Conservation (phyloP, 2,113 vertebrate species). For the Tringa solitaria region DNA sequence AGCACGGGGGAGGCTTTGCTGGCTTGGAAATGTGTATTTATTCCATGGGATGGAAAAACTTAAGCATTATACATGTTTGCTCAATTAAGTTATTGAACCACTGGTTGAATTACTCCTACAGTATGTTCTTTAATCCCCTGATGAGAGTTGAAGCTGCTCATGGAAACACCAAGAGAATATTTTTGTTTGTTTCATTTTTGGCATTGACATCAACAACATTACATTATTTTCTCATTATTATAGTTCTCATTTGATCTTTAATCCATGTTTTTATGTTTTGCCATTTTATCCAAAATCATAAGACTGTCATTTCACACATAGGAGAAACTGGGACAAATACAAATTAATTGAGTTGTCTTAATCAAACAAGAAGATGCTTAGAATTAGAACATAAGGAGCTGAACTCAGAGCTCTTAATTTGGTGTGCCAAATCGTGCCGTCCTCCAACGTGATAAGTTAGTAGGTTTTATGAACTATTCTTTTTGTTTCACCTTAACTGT, state of each 20-base stretch:
- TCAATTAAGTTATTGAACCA: background rate
- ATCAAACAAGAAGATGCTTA: background rate
- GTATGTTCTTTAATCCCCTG: background rate
- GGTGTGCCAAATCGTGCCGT: background rate
- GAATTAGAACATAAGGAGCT: background rate
- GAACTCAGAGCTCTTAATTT: background rate
- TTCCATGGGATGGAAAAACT: background rate
- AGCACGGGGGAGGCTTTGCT: background rate
- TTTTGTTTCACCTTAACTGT: background rate
- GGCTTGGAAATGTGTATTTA: background rate
- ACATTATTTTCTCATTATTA: background rate
- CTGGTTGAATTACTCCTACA: background rate
- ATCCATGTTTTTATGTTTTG: background rate
- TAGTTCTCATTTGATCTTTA: background rate
- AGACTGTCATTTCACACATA: background rate
- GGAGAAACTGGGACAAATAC: background rate
- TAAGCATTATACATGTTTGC: background rate
- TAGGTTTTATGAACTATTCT: background rate
- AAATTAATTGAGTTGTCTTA: background rate
- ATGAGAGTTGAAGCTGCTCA: background rate
- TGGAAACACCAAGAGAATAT: background rate
- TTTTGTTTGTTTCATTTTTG: slow-evolving; percentile 20
- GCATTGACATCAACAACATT: background rate
- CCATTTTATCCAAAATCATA: background rate
- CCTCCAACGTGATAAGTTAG: background rate